Evolutionary conservation across 2,888 invertebrate species (phyloP), one percentile per base, ranked within the genome.

Genomic region (Ichneumoninae sp.): DNA sequence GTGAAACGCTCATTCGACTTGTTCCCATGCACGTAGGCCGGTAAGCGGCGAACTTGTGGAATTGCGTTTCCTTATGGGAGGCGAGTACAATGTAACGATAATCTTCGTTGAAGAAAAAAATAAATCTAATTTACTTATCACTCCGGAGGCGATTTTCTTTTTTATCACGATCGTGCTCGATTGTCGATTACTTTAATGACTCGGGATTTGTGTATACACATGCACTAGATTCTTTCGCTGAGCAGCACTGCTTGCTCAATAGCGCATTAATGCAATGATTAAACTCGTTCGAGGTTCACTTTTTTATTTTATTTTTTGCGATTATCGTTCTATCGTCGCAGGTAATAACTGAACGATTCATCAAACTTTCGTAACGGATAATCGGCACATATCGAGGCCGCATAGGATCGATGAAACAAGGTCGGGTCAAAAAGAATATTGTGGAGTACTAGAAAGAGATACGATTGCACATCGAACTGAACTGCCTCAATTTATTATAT

Each of bases 1-100:
- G 84, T 84, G 76, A 82, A 85, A 86, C 47, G 70, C 77, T 70
- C 69, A 66, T 78, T 78, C 44, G 13, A 13, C 57, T 71, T 47
- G n/a, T 33, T 47, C 80, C 76, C 36, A 33, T 40, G n/a, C 13
- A 33, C 19, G 10, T 19, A 10, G 30, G 44, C 36, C 30, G 22
- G 13, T 76, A 40, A 22, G 30, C 10, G 13, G 63, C 30, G 44
- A 63, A 74, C 36, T 66, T 54, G 65, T 74, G 79, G 8, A 40
- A 83, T 82, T 78, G 74, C 66, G 52, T 54, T 83, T 81, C 75
- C 84, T 71, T 70, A 81, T 75, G 71, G 26, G 47, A 26, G 3
- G 13, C 44, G 40, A 40, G 40, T 40, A 40, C 40, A 40, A 40
- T 40, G 40, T 10, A 40, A 40, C 2, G 40, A 40, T 40, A 8